Base-by-base conservation (phyloP, 2,113 vertebrate species). In the Oceanites oceanicus region DNA sequence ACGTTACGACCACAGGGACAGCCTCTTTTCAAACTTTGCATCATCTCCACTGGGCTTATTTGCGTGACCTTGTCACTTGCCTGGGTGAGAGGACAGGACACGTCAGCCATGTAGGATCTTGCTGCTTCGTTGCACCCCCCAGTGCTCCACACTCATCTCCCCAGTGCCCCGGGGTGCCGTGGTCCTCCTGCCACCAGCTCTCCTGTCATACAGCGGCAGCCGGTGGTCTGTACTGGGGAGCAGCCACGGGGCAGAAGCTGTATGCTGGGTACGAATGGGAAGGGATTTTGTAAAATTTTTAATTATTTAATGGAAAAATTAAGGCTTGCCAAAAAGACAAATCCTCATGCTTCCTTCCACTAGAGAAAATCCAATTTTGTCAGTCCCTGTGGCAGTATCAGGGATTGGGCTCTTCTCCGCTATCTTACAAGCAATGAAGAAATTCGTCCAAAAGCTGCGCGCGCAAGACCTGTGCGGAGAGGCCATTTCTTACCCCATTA, bases 201-300 rank as follows among this genome's bases (percentile, higher is more conserved):
- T 52, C 22, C 55, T 22, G n/a, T 34, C 5, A 0, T 12, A 11
- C 73, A 68, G 78, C 45, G 61, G 63, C 34, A 21, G 50, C 30
- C 6, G 7, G 52, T 40, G 49, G 42, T 32, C 3, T 0, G 1
- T 32, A 40, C 23, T 0, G 1, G 1, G 0, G 32, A n/a, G 42
- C 53, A 53, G 40, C n/a, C 1, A 0, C 0, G 2, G 40, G 30
- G 26, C 21, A 53, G 47, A 47, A n/a, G 40, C 61, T 45, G 23
- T n/a, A 53, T 25, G 4, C 32, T 44, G 62, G 15, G 21, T 50
- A 56, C 15, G 3, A 81, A 26, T 4, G 42, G 26, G 32, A 76
- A 86, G 44, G 30, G 26, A 11, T 47, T 70, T 77, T 53, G 23
- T 44, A 80, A n/a, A 22, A 36, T 70, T 55, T 76, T 7, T 21